Percentiles rank a stretch among this genome's conserved stretches.
Conservation (phyloP, 2,888 invertebrate species). For the Scaptomyza reducta region DNA sequence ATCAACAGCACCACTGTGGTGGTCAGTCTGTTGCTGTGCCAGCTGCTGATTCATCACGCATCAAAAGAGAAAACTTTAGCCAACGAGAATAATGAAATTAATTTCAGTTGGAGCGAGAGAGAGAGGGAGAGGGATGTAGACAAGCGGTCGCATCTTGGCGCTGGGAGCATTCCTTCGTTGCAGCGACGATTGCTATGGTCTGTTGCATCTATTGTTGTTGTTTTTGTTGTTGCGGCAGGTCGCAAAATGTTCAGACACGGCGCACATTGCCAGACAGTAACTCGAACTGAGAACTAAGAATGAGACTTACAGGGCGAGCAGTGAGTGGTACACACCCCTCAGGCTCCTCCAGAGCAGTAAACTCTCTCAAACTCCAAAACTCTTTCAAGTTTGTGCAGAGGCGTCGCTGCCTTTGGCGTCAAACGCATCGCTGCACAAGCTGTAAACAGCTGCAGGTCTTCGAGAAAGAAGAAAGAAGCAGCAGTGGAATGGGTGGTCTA, state of each 20-base stretch:
- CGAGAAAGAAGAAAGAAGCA: neutral
- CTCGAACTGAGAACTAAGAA: neutral
- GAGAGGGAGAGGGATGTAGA: conserved; percentile 6
- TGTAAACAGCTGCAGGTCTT: conserved; percentile 14
- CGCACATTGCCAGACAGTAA: conserved; percentile 69
- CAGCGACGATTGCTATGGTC: conserved; percentile 63
- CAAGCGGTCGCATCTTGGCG: conserved; percentile 55
- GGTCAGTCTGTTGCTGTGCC: conserved; percentile 10
- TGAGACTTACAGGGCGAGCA: too few relatives aligned
- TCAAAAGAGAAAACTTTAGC: conserved; percentile 64
- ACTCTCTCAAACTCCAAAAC: conserved; percentile 11
- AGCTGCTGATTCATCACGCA: conserved; percentile 68
- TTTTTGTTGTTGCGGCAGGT: conserved; percentile 60
- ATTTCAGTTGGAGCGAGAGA: conserved; percentile 37
- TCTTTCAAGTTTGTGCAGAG: conserved; percentile 11
- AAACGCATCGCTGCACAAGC: conserved; percentile 67
- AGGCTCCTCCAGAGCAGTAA: neutral
- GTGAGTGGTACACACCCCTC: too few relatives aligned
- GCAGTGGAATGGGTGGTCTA: neutral
- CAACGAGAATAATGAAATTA: conserved; percentile 73
- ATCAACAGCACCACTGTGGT: neutral
- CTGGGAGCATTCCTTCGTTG: conserved; percentile 54
- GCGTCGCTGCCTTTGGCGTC: conserved; percentile 42
- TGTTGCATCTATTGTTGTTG: conserved; percentile 41
- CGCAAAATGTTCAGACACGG: conserved; percentile 59